These are phyloP conservation scores for Diadophis punctatus DNA, from an alignment of 2,113 vertebrate species.

Conservation along the genomic window DNA sequence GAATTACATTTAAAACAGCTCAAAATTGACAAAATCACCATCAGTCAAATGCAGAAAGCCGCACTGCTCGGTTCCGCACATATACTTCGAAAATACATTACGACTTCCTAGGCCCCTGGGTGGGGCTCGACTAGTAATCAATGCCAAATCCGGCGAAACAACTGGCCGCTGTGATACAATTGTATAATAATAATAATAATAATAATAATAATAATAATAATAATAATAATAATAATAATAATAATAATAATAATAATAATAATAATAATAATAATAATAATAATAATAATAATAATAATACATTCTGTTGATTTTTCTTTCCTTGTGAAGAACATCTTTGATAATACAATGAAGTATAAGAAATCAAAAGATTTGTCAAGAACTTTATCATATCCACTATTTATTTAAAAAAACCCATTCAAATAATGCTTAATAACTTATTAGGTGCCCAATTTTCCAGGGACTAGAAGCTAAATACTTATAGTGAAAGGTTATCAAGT, in stretches of 20 bases:
- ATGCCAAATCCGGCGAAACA: too few relatives aligned
- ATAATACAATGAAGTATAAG: background rate
- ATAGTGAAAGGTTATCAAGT: background rate
- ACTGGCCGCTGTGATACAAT: too few relatives aligned
- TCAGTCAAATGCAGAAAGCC: too few relatives aligned
- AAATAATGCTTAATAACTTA: background rate
- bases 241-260: constrained; percentile 69
- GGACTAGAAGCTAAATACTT: background rate
- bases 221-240: constrained; percentile 70
- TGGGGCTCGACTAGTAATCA: too few relatives aligned
- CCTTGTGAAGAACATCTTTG: constrained; percentile 35
- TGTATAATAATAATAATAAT: constrained; percentile 72
- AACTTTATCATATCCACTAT: background rate
- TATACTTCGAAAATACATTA: too few relatives aligned
- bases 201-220: constrained; percentile 69
- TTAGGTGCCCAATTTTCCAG: background rate
- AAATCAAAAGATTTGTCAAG: background rate
- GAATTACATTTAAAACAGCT: too few relatives aligned
- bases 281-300: too few relatives aligned
- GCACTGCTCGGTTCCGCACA: too few relatives aligned
- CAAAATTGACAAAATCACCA: too few relatives aligned
- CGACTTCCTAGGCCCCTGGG: too few relatives aligned
- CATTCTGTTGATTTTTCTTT: background rate
- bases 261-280: constrained; percentile 69
- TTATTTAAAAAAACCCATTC: background rate